phyloP scores from a whole-genome alignment of 2,888 invertebrate genomes.

The Tuta absoluta region DNA sequence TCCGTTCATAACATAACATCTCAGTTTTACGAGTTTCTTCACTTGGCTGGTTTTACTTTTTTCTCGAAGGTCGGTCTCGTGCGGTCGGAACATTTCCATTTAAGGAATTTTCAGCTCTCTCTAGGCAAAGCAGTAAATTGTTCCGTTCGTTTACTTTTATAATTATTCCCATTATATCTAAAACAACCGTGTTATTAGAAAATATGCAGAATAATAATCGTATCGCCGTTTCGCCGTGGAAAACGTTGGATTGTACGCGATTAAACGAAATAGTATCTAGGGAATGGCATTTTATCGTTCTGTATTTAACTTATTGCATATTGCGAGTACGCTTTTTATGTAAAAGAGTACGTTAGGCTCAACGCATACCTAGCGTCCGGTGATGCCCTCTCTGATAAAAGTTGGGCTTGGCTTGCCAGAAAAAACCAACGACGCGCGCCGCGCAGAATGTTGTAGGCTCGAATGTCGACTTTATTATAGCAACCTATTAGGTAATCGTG shows the following conservation, averaged over 20 bases:
- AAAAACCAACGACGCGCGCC: too few relatives aligned
- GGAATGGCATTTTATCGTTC: slow-evolving; percentile 3
- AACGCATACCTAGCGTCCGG: too few relatives aligned
- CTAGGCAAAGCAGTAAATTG: slow-evolving; percentile 17
- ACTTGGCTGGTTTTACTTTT: slow-evolving; percentile 23
- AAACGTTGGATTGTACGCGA: slow-evolving; percentile 7
- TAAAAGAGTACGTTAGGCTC: neutral
- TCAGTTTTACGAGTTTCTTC: slow-evolving; percentile 10
- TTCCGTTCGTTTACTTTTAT: slow-evolving; percentile 10
- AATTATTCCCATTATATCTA: neutral
- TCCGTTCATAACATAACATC: neutral
- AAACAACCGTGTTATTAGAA: neutral
- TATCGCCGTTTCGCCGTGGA: slow-evolving; percentile 1
- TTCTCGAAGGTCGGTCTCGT: slow-evolving; percentile 21
- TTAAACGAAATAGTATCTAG: neutral
- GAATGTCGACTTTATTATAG: too few relatives aligned
- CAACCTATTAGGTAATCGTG: too few relatives aligned
- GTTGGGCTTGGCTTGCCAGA: too few relatives aligned
- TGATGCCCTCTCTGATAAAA: too few relatives aligned
- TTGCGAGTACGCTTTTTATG: slow-evolving; percentile 2
- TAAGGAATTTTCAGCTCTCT: slow-evolving; percentile 19
- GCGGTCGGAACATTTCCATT: slow-evolving; percentile 9
- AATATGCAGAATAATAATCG: neutral
- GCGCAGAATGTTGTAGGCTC: too few relatives aligned
- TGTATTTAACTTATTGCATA: slow-evolving; percentile 2